phyloP scores from a whole-genome alignment of 1,140 invertebrate species.

The Scaptomyza graminum region DNA sequence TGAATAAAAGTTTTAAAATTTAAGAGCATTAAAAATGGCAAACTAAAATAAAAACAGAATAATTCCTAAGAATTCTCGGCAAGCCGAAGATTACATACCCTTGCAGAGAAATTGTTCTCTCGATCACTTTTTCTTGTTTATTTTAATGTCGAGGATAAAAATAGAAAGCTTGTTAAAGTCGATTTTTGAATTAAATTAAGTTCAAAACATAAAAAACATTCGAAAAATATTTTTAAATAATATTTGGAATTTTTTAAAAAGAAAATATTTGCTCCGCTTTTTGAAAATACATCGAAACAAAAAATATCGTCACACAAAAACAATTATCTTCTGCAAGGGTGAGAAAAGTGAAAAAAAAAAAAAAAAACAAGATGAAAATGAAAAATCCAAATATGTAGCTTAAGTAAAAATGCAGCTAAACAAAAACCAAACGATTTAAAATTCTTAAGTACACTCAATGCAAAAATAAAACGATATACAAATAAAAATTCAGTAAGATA shows the following conservation, averaged over 20 bases:
- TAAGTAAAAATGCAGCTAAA: slow-evolving; percentile 54
- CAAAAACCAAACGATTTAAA: slow-evolving; percentile 20
- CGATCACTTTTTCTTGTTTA: no score
- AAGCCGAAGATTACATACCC: not conserved
- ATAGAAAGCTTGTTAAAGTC: no score
- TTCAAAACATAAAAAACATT: no score
- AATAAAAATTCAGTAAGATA: slow-evolving; percentile 24
- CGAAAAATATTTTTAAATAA: no score
- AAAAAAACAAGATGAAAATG: slow-evolving; percentile 11
- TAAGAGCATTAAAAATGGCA: slow-evolving; percentile 58
- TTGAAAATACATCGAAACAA: slow-evolving; percentile 1
- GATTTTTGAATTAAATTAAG: no score
- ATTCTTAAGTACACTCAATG: slow-evolving; percentile 52
- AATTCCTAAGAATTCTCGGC: slow-evolving; percentile 1
- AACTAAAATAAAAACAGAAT: slow-evolving; percentile 25
- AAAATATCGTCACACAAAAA: not conserved
- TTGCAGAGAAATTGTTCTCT: not conserved
- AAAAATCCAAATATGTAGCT: slow-evolving; percentile 38
- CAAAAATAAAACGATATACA: slow-evolving; percentile 47
- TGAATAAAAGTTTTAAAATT: slow-evolving; percentile 51
- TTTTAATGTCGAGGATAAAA: no score
- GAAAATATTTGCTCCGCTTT: not conserved
- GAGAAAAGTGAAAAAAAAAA: not conserved
- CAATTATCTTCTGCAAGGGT: not conserved
- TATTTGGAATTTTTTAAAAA: no score